Conservation (phyloP, 2,797 vertebrate genomes). For the Coracias cyanogaster region DNA sequence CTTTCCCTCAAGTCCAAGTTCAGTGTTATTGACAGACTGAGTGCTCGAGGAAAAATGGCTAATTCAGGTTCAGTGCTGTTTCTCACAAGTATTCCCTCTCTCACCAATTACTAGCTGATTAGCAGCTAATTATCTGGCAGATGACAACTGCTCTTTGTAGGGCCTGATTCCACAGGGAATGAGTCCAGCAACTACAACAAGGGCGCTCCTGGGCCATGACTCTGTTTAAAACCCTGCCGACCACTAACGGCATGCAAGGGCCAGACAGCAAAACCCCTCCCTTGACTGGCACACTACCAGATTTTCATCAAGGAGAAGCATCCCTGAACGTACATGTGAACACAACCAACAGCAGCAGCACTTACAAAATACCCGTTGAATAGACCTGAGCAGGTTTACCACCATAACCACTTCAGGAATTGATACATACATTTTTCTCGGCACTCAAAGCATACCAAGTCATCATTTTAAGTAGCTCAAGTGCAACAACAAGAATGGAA, state of each 20-base stretch:
- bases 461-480: background rate
- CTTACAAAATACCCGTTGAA: background rate
- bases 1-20: background rate
- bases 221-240: background rate
- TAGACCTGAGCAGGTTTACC: background rate
- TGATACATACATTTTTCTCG: background rate
- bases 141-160: background rate
- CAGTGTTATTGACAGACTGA: background rate
- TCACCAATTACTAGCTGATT: too few species aligned
- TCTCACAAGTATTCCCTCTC: background rate
- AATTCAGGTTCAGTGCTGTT: background rate
- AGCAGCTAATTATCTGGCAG: background rate
- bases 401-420: background rate
- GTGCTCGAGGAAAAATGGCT: background rate
- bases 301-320: background rate
- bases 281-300: background rate
- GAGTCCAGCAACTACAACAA: background rate
- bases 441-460: background rate
- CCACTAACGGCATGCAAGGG: background rate
- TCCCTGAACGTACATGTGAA: background rate
- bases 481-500: background rate
- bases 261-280: background rate
- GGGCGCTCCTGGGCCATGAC: background rate
- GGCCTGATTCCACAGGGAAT: fast-evolving
- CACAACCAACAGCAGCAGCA: background rate